A percentile compares a stretch with the other conserved stretches of the same genome.
Conservation (phyloP, 92 coral and sea anemone species). For the Palythoa caribaeorum region DNA sequence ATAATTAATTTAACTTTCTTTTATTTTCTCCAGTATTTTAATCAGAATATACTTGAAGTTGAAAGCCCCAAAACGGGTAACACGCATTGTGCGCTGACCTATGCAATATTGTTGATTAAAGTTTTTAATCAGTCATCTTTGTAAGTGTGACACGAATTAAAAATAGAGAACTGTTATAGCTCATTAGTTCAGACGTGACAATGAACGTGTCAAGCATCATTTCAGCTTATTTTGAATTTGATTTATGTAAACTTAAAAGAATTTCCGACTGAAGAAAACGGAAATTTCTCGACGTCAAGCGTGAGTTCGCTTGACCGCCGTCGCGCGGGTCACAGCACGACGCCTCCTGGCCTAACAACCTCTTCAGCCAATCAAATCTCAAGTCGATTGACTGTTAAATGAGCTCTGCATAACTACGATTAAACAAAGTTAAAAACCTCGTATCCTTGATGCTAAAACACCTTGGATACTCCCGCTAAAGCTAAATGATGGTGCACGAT, state of each 20-base stretch:
- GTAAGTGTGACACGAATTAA: too few relatives aligned
- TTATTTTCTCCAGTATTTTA: too few relatives aligned
- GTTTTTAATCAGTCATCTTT: too few relatives aligned
- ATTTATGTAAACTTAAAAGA: not conserved
- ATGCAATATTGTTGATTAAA: too few relatives aligned
- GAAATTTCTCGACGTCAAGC: slow-evolving; percentile 26
- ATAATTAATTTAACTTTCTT: too few relatives aligned
- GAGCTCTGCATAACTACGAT: slow-evolving; percentile 8
- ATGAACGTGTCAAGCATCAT: not conserved
- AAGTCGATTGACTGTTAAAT: not conserved
- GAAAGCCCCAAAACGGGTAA: too few relatives aligned
- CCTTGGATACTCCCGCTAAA: not conserved
- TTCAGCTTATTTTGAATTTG: not conserved
- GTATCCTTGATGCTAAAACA: not conserved
- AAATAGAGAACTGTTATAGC: too few relatives aligned
- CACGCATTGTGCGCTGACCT: too few relatives aligned
- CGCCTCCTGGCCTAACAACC: not conserved
- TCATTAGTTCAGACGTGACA: too few relatives aligned
- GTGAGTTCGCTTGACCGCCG: not conserved
- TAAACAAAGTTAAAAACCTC: not conserved
- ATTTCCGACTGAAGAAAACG: not conserved
- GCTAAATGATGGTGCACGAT: slow-evolving; percentile 36
- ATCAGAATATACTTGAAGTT: too few relatives aligned
- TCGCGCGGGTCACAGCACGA: not conserved
- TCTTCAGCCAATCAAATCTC: slow-evolving; percentile 5